These are phyloP conservation scores for Melanerpes formicivorus DNA, from an alignment of 2,113 vertebrate genomes.

Conservation along the genomic window DNA sequence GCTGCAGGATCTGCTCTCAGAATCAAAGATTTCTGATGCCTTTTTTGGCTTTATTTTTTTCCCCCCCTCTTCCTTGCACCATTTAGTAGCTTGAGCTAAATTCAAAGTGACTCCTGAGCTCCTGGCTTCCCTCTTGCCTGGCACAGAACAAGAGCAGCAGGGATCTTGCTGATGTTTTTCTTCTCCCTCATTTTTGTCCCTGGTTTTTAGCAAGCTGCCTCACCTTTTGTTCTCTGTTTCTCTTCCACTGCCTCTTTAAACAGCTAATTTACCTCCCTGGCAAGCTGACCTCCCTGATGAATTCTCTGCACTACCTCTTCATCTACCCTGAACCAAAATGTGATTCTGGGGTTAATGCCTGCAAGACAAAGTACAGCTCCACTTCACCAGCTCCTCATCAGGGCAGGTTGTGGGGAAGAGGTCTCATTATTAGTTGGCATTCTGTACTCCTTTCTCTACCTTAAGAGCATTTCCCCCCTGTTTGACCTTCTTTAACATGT, in stretches of 20 bases:
- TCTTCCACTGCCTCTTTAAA: neutral
- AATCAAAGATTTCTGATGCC: neutral
- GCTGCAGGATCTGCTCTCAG: neutral
- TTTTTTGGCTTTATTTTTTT: neutral
- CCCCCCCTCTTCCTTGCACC: neutral
- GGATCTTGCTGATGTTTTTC: conserved; percentile 12
- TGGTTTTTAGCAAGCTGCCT: conserved; percentile 7
- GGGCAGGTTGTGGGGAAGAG: neutral
- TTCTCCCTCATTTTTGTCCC: neutral
- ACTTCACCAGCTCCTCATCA: neutral
- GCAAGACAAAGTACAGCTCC: neutral
- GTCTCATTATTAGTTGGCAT: neutral
- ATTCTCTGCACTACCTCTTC: neutral
- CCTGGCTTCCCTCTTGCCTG: conserved; percentile 22
- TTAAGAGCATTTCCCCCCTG: conserved; percentile 14
- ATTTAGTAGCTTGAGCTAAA: neutral
- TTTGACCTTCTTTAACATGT: neutral
- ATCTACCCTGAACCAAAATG: neutral
- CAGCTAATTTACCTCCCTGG: neutral
- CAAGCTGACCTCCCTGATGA: neutral
- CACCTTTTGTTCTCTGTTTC: conserved; percentile 38
- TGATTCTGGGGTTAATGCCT: neutral
- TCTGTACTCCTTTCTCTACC: neutral
- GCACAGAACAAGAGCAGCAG: neutral
- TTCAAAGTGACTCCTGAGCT: neutral